Conservation (phyloP, 2,888 invertebrate species). For the Acanthoscelides obtectus region DNA sequence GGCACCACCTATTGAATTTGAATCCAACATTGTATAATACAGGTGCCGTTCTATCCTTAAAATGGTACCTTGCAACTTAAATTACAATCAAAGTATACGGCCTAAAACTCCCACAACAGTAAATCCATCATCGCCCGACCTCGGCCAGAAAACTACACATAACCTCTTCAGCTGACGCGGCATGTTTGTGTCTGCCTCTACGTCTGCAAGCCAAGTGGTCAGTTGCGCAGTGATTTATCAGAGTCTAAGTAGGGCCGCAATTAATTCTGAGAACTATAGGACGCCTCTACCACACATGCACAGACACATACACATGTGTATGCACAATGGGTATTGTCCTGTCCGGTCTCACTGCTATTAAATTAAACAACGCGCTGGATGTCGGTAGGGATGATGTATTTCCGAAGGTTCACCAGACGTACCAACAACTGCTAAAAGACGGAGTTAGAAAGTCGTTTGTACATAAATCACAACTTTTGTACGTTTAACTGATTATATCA, state of each 20-base stretch:
- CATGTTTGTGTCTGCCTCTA: background rate
- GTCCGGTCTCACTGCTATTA: background rate
- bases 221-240: background rate
- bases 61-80: no score
- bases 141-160: background rate
- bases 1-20: no score
- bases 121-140: background rate
- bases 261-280: background rate
- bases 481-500: no score
- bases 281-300: background rate
- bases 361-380: background rate
- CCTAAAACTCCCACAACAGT: background rate
- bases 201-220: background rate
- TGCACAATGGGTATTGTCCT: background rate
- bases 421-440: background rate
- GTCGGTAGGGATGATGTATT: background rate
- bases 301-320: background rate
- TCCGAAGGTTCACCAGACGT: background rate
- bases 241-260: background rate
- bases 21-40: no score
- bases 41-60: no score
- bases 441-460: background rate
- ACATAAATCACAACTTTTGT: no score
- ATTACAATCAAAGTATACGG: background rate
- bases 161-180: background rate